These are phyloP conservation scores for Hyperopisus bebe DNA, from an alignment of 2,113 vertebrate species.

Conservation along the genomic window DNA sequence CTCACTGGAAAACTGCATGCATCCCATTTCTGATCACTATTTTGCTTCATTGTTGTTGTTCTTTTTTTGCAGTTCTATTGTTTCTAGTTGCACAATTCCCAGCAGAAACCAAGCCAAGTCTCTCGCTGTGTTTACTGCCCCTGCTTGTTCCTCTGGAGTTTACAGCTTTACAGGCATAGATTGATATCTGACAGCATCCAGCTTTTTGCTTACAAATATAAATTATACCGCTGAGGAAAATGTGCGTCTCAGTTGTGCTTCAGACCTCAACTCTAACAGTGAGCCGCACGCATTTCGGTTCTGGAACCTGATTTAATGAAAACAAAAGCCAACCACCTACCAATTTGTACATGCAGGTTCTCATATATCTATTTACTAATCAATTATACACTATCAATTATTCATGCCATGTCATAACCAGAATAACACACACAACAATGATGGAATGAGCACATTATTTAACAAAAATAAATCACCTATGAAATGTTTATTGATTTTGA, in stretches of 20 bases:
- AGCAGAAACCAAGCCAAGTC: neutral
- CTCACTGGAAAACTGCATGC: neutral
- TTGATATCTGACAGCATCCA: neutral
- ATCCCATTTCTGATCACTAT: neutral
- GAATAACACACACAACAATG: neutral
- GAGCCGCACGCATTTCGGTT: neutral
- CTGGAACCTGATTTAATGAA: neutral
- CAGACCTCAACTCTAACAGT: neutral
- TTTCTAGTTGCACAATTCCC: neutral
- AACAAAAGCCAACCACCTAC: neutral
- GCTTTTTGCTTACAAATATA: conserved; percentile 1
- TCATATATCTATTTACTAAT: neutral
- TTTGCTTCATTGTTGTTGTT: neutral
- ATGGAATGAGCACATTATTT: neutral
- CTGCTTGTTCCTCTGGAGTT: neutral
- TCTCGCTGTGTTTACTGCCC: neutral
- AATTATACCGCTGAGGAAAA: neutral
- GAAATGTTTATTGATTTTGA: neutral
- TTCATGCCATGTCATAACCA: neutral
- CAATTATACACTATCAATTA: neutral
- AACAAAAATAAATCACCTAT: neutral
- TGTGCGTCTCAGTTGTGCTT: neutral
- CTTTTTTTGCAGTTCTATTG: neutral
- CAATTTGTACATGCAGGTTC: neutral
- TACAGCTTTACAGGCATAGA: neutral